These are phyloP conservation scores for Chrysopilus asiliformis DNA, from an alignment of 2,888 invertebrate genomes.

Conservation along the genomic window DNA sequence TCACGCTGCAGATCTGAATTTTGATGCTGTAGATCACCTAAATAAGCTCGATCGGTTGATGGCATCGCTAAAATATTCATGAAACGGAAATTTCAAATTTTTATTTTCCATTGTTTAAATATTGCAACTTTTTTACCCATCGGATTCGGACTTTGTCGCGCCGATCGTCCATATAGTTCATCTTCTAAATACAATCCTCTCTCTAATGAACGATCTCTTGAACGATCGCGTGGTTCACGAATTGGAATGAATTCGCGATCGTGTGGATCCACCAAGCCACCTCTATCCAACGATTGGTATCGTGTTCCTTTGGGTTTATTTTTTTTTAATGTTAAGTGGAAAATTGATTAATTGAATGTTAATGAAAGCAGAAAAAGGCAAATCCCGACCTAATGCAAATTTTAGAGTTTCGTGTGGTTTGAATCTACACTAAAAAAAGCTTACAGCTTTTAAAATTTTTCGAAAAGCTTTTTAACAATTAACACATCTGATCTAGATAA, in stretches of 20 bases:
- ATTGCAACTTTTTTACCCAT: slow-evolving; percentile 27
- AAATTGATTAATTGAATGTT: not conserved
- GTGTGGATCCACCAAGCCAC: slow-evolving; percentile 56
- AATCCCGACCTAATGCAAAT: no score
- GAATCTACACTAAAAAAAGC: no score
- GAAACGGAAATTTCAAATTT: slow-evolving; percentile 1
- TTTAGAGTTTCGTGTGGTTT: no score
- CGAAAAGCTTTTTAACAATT: no score
- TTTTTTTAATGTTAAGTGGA: no score
- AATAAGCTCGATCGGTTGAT: slow-evolving; percentile 47
- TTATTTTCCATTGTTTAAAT: slow-evolving; percentile 14
- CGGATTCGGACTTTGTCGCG: slow-evolving; percentile 57
- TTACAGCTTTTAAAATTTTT: no score
- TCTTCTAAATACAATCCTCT: slow-evolving; percentile 56
- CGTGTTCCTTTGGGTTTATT: slow-evolving; percentile 27
- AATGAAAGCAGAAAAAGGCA: not conserved
- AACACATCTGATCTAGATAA: no score
- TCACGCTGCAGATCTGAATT: slow-evolving; percentile 91
- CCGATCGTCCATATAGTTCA: slow-evolving; percentile 52
- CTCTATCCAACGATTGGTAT: slow-evolving; percentile 61
- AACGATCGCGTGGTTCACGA: slow-evolving; percentile 57
- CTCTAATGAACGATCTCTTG: slow-evolving; percentile 53
- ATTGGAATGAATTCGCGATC: slow-evolving; percentile 81
- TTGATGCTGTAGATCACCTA: slow-evolving; percentile 81
- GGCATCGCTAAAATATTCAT: slow-evolving; percentile 32